phyloP scores from a whole-genome alignment of 30 jellyfish, hydroid and myxozoan species.

The Turritopsis rubra region DNA sequence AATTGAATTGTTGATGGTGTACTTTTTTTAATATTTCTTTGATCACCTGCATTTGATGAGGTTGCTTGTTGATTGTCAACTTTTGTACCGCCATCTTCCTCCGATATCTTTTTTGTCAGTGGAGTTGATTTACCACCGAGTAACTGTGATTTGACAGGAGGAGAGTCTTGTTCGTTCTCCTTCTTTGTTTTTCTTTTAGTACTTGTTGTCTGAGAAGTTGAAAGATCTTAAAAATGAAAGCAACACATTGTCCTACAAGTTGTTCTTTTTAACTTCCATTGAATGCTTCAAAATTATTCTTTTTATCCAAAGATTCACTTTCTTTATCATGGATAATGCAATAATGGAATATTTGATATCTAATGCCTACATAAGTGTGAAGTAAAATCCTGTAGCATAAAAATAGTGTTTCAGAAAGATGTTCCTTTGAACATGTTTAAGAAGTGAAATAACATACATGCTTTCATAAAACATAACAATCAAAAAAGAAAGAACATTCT shows the following conservation, averaged over 20 bases:
- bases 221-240: background rate
- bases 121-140: conserved; percentile 94
- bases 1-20: background rate
- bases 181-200: conserved; percentile 3
- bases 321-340: too few species aligned
- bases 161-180: background rate
- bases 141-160: conserved; percentile 10
- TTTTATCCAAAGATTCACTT: too few species aligned
- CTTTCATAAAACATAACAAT: too few species aligned
- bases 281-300: background rate
- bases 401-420: too few species aligned
- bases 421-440: too few species aligned
- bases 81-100: conserved; percentile 38
- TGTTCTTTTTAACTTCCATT: background rate
- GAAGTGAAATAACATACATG: too few species aligned
- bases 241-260: too few species aligned
- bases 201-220: background rate
- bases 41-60: conserved; percentile 13
- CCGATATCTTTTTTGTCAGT: conserved; percentile 10
- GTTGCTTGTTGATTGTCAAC: conserved; percentile 40
- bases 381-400: too few species aligned
- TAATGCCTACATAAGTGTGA: too few species aligned
- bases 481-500: too few species aligned
- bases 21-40: conserved; percentile 41
- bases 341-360: too few species aligned